Evolutionary conservation across 2,113 vertebrate species (phyloP), one percentile per base, ranked within the genome.

Genomic region (Microcebus griseorufus): DNA sequence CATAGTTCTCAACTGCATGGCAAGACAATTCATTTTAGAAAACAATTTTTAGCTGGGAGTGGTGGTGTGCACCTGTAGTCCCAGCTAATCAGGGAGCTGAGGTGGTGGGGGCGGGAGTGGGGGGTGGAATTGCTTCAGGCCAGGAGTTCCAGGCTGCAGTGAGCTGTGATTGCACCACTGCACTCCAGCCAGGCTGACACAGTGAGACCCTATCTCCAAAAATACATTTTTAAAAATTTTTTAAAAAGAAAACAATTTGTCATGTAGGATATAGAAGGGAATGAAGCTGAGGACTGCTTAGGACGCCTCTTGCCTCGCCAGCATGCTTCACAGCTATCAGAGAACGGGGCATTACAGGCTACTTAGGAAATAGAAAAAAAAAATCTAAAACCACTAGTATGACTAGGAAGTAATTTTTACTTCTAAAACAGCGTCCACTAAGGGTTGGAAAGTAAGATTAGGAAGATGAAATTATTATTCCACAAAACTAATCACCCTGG

Each of bases 191-290:
- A 25, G 25, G 25, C 25, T 27, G 25, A 62, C 3, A 62, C 45
- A 45, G 45, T 45, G 60, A 62, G 60, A 27, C 25, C 60, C 25
- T 27, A 62, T 25, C 60, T 62, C 60, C 27, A 62, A 62, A 62
- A 27, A 27, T 27, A 62, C 12, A 27, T 27, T 62, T 62, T 62
- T 62, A 27, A 27, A 62, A 62, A 62, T 3, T 23, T 27, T 10
- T 27, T 27, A 62, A 62, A 62, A 62, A 27, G 60, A 27, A 62
- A 27, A 42, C 18, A 51, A 39, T 3, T 16, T 69, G 76, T 37
- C 12, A 39, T 25, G 6, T 14, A 79, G 20, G 0, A 0, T 32
- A 1, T 17, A 3, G 12, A 55, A 0, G 0, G 1, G 17, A 11
- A 7, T 5, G 4, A 20, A 73, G 42, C 18, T 12, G 27, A 88